phyloP scores from a whole-genome alignment of 1,140 invertebrate species.

The Gonioctena quinquepunctata region DNA sequence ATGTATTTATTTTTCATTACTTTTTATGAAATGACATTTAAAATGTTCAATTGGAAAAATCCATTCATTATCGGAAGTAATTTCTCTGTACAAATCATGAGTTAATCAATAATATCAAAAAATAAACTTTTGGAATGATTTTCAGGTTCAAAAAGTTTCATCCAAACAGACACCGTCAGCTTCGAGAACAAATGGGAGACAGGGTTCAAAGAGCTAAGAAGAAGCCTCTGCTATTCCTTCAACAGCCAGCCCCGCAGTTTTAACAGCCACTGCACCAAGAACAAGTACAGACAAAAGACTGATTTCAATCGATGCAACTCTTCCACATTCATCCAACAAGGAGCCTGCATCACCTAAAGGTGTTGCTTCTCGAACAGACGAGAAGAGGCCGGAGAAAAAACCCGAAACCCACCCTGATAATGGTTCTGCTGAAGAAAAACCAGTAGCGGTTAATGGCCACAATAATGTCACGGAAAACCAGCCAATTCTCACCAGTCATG shows the following conservation, averaged over 20 bases:
- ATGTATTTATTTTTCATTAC: too few relatives aligned
- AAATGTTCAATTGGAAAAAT: too few relatives aligned
- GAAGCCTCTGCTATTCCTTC: conserved; percentile 42
- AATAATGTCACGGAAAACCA: conserved; percentile 46
- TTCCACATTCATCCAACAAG: conserved; percentile 52
- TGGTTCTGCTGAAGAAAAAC: conserved; percentile 27
- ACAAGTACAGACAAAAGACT: conserved; percentile 52
- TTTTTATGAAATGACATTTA: too few relatives aligned
- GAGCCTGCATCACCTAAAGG: conserved; percentile 54
- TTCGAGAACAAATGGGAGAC: conserved; percentile 33
- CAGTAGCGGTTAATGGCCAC: conserved; percentile 42
- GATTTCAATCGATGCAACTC: conserved; percentile 46
- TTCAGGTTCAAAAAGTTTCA: conserved; percentile 25
- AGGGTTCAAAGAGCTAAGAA: conserved; percentile 41
- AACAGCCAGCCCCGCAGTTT: conserved; percentile 60
- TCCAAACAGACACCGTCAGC: conserved; percentile 55
- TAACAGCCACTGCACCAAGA: conserved; percentile 56
- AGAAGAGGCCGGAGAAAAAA: conserved; percentile 20
- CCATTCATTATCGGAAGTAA: too few relatives aligned
- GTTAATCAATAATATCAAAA: too few relatives aligned
- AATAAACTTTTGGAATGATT: too few relatives aligned
- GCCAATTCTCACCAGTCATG: conserved; percentile 62
- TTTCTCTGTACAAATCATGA: too few relatives aligned
- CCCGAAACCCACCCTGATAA: conserved; percentile 25
- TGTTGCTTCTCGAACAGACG: conserved; percentile 50